Conservation (phyloP, 2,888 invertebrate genomes). For the Criorhina ranunculi region DNA sequence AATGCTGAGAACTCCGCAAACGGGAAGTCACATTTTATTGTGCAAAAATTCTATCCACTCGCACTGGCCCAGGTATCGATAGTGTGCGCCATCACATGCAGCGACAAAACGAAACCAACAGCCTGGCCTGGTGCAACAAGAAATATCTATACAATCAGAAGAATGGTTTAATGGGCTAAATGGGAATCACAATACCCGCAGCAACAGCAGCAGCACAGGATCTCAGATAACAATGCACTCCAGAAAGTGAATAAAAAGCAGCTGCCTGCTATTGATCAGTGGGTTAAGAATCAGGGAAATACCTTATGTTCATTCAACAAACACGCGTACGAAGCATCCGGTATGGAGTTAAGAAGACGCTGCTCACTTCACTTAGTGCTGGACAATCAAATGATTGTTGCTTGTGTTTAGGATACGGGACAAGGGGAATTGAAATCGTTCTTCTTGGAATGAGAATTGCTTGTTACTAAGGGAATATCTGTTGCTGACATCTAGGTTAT, state of each 20-base stretch:
- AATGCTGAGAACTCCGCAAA: slow-evolving; percentile 15
- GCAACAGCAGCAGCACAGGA: slow-evolving; percentile 25
- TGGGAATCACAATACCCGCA: slow-evolving; percentile 40
- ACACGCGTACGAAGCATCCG: slow-evolving; percentile 60
- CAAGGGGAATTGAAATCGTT: background rate
- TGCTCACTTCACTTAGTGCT: slow-evolving; percentile 45
- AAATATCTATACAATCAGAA: slow-evolving; percentile 45
- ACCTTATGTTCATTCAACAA: slow-evolving; percentile 33
- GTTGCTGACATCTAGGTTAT: background rate
- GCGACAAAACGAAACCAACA: slow-evolving; percentile 17
- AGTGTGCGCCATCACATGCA: slow-evolving; percentile 49
- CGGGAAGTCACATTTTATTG: slow-evolving; percentile 63
- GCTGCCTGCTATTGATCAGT: slow-evolving; percentile 66
- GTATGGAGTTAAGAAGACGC: slow-evolving; percentile 46
- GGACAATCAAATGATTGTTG: slow-evolving; percentile 24
- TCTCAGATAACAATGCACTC: slow-evolving; percentile 56
- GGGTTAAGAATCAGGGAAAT: slow-evolving; percentile 46
- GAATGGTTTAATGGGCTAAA: slow-evolving; percentile 43
- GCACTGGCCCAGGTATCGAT: slow-evolving; percentile 18
- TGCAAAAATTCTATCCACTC: slow-evolving; percentile 54
- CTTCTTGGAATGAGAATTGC: slow-evolving; percentile 1
- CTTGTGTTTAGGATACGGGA: slow-evolving; percentile 5
- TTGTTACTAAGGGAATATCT: background rate
- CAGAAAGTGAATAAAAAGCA: slow-evolving; percentile 46
- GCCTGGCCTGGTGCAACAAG: slow-evolving; percentile 24